Base-by-base conservation (phyloP, 2,888 invertebrate genomes). In the Andrena bicolor region DNA sequence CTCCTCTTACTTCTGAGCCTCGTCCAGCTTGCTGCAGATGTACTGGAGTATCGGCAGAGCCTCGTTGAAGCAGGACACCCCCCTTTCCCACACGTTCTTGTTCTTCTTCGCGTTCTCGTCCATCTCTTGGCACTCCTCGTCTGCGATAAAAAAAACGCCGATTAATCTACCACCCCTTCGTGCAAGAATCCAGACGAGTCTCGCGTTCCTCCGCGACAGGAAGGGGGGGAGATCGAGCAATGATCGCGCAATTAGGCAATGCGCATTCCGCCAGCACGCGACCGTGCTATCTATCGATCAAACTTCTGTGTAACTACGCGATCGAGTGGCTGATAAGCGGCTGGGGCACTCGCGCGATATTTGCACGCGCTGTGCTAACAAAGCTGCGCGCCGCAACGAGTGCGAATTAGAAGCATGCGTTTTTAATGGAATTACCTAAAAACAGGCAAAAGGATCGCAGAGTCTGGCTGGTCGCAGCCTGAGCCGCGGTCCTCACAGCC, bases 391-490 rank as follows among this genome's bases (percentile, higher is more conserved):
- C 53, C 4, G 20, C 10, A 13, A 56, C 3, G 26, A 20, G 23
- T 4, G 7, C 13, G 20, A 23, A 56, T 56, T 20, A 8, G 58
- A 58, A 16, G 20, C 32, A 10, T 8, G 0, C 10, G 2, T 26
- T 7, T 35, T 16, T n/a, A 41, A 16, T 13, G 4, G 41, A 41
- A 28, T 92, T 92, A 96, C 97, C 97, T 70, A 98, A 94, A 92
- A 97, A 97, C 28, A 97, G 96, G 90, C 97, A 97, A 92, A 98
- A 98, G 0, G 98, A 97, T 64, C 98, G 95, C 48, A 99, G 94
- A 4, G 98, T 97, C 93, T 98, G 98, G 74, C 98, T 98, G 7
- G 98, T 97, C 0, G 98, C 98, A 1, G 98, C 98, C 89, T 98
- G 95, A 0, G 98, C 98, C 0, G 98, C 98, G 0, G 98, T 98